Evolutionary conservation across 2,797 vertebrate species (phyloP), one percentile per base, ranked within the genome.

Genomic region (Pseudomugil tenellus): DNA sequence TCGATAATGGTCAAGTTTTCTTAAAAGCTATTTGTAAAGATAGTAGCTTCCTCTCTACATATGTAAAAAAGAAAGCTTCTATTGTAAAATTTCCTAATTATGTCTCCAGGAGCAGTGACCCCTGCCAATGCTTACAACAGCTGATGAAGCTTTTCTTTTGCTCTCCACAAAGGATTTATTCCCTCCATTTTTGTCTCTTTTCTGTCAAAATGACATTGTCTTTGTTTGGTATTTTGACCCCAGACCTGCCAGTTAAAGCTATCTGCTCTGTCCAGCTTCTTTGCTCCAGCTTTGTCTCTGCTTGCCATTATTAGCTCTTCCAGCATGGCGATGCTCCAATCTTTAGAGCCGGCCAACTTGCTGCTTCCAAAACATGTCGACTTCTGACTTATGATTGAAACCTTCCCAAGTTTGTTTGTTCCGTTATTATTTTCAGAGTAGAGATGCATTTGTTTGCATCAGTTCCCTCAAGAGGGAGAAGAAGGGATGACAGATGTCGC

Each of bases 211-310:
- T 60, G 16, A 46, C 53, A 46, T 17, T 19, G 17, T 43, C 21
- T 63, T 65, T 64, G 48, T 66, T 12, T 21, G 25, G 5, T 5
- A 3, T 32, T 34, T 31, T 65, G 70, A 70, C 61, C 71, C 75
- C 37, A 21, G 46, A 26, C 17, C 32, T 11, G 46, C 41, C 28
- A 3, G 6, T 63, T 69, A 31, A 52, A 87, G 78, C 65, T 84
- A 81, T 88, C 83, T 67, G 56, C 69, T 41, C 58, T 11, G 16
- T 72, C 59, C 90, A 90, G 83, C 59, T 86, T 72, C 61, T 56
- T 63, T 51, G 65, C 31, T 54, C 67, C 28, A 9, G 28, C 32
- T 63, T 60, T 55, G 31, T 70, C 39, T 58, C 58, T 16, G 21
- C 32, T 25, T 34, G 2, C 49, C 58, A 67, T 76, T 71, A 63